These are phyloP conservation scores for Palythoa heliodiscus DNA, from an alignment of 92 coral and sea anemone genomes.

Conservation along the genomic window DNA sequence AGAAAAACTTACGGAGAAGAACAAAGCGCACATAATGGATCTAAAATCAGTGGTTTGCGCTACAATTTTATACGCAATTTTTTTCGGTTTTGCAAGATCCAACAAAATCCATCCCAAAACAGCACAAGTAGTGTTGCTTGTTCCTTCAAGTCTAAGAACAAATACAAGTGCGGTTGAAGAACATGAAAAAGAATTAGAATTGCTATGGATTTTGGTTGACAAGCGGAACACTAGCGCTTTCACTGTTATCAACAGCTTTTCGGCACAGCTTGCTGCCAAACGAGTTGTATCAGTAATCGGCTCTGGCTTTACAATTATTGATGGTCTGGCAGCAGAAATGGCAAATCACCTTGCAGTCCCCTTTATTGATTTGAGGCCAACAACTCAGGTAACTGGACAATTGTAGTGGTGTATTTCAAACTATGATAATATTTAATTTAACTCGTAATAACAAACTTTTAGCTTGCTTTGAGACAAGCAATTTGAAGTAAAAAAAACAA, in stretches of 20 bases:
- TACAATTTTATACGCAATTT: not conserved
- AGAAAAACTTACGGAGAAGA: not conserved
- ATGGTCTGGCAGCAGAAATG: conserved; percentile 48
- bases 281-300: conserved; percentile 47
- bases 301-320: conserved; percentile 47
- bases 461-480: not conserved
- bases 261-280: conserved; percentile 13
- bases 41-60: not conserved
- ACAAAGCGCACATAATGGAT: not conserved
- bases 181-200: conserved; percentile 2
- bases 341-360: conserved; percentile 49
- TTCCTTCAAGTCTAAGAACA: not conserved
- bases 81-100: not conserved
- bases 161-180: not conserved
- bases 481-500: not conserved
- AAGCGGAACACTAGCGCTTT: conserved; percentile 17
- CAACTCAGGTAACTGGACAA: conserved; percentile 22
- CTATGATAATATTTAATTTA: not conserved
- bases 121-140: conserved; percentile 6
- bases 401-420: not conserved
- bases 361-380: conserved; percentile 43
- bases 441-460: not conserved
- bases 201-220: conserved; percentile 27
- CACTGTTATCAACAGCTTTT: conserved; percentile 9
- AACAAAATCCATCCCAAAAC: not conserved